These are phyloP conservation scores for Cryptocephalus primarius DNA, from an alignment of 2,888 invertebrate species.

Conservation along the genomic window DNA sequence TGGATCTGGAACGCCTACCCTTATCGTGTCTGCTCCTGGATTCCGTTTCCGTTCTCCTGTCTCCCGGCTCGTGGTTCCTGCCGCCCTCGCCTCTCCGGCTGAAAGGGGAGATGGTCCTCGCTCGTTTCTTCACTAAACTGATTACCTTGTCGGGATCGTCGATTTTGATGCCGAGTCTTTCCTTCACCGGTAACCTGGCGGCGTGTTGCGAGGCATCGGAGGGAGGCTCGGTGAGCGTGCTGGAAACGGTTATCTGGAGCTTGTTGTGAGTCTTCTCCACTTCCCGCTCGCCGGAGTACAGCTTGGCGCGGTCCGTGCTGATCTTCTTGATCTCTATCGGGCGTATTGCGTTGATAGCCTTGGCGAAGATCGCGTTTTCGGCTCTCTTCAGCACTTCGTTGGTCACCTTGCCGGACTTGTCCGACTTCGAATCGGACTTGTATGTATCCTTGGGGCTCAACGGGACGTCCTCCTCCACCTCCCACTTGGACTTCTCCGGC, in stretches of 20 bases:
- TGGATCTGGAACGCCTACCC: slow-evolving; percentile 23
- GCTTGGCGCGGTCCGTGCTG: slow-evolving; percentile 54
- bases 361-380: slow-evolving; percentile 84
- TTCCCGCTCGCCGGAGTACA: slow-evolving; percentile 45
- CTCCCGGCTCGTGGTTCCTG: slow-evolving; percentile 27
- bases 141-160: slow-evolving; percentile 50
- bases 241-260: not conserved
- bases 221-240: not conserved
- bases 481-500: slow-evolving; percentile 84
- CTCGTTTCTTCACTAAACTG: slow-evolving; percentile 36
- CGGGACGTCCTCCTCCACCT: slow-evolving; percentile 55
- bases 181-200: slow-evolving; percentile 62
- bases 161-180: slow-evolving; percentile 67
- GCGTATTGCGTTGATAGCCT: slow-evolving; percentile 71
- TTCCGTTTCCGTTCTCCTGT: slow-evolving; percentile 26
- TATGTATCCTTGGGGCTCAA: slow-evolving; percentile 18
- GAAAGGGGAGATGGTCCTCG: slow-evolving; percentile 40
- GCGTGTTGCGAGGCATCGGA: slow-evolving; percentile 36
- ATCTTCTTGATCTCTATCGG: slow-evolving; percentile 64
- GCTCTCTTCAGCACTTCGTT: slow-evolving; percentile 83
- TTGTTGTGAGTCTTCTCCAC: slow-evolving; percentile 7
- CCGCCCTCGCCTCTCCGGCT: slow-evolving; percentile 33
- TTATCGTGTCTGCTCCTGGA: slow-evolving; percentile 16
- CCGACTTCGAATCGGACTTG: slow-evolving; percentile 30
- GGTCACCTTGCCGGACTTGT: slow-evolving; percentile 59